These are phyloP conservation scores for Anastrepha ludens DNA, from an alignment of 1,140 invertebrate species.

Conservation along the genomic window DNA sequence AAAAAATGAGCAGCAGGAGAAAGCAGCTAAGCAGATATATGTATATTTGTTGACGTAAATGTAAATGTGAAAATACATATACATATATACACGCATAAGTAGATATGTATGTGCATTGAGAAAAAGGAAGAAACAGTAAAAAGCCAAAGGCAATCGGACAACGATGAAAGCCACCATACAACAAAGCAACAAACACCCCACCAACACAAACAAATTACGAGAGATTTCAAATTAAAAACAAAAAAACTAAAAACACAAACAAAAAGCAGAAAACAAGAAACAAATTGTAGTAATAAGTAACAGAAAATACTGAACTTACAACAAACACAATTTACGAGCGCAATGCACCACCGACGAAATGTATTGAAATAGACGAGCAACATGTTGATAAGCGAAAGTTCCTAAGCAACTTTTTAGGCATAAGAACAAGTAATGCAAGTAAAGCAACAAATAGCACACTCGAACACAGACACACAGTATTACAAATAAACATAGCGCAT, in stretches of 20 bases:
- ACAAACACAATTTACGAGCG: not conserved
- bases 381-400: slow-evolving; percentile 37
- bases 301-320: not conserved
- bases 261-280: not conserved
- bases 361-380: not conserved
- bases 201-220: not conserved
- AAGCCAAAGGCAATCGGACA: not conserved
- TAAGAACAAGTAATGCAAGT: not conserved
- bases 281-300: not conserved
- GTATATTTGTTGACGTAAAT: slow-evolving; percentile 1
- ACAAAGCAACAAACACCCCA: not conserved
- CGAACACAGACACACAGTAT: not conserved
- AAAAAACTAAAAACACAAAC: not conserved
- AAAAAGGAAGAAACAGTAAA: not conserved
- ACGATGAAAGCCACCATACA: slow-evolving; percentile 2
- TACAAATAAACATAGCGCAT: not conserved
- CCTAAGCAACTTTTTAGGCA: slow-evolving; percentile 15
- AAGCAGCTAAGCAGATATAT: not conserved
- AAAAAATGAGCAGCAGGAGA: not conserved
- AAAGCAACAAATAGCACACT: not conserved
- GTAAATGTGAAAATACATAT: not conserved
- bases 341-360: not conserved
- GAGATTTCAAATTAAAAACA: not conserved
- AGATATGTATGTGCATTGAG: not conserved
- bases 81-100: not conserved